These are phyloP conservation scores for Tapirus terrestris DNA, from an alignment of 2,113 vertebrate genomes.

Conservation along the genomic window DNA sequence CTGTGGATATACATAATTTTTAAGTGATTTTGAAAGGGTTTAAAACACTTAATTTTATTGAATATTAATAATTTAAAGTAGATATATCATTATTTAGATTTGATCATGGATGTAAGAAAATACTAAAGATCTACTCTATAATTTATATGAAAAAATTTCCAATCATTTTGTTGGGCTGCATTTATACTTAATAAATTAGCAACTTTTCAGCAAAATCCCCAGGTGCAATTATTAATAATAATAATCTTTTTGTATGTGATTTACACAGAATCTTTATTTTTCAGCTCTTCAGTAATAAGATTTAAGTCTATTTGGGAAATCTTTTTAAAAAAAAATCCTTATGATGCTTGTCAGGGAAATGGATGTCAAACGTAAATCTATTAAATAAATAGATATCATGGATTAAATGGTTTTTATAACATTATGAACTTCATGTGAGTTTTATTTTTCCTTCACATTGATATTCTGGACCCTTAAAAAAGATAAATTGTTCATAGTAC, in stretches of 20 bases:
- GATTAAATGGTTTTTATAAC: slow-evolving; percentile 12
- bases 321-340: not conserved
- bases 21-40: not conserved
- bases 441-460: slow-evolving; percentile 56
- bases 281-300: not conserved
- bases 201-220: not conserved
- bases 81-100: not conserved
- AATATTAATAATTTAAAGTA: not conserved
- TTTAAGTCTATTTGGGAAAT: not conserved
- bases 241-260: not conserved
- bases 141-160: not conserved
- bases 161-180: not conserved
- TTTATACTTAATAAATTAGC: not conserved
- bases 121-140: not conserved
- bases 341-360: not conserved
- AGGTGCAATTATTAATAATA: not conserved
- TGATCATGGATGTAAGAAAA: not conserved
- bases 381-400: slow-evolving; percentile 21
- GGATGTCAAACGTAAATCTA: not conserved
- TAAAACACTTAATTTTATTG: not conserved
- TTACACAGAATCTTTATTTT: not conserved
- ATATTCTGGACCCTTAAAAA: not conserved
- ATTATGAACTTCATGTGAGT: slow-evolving; percentile 45
- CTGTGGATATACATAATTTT: not conserved
- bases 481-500: slow-evolving; percentile 16